Evolutionary conservation across 2,888 invertebrate species (phyloP).

Genomic region (Hyppa rectilinea): DNA sequence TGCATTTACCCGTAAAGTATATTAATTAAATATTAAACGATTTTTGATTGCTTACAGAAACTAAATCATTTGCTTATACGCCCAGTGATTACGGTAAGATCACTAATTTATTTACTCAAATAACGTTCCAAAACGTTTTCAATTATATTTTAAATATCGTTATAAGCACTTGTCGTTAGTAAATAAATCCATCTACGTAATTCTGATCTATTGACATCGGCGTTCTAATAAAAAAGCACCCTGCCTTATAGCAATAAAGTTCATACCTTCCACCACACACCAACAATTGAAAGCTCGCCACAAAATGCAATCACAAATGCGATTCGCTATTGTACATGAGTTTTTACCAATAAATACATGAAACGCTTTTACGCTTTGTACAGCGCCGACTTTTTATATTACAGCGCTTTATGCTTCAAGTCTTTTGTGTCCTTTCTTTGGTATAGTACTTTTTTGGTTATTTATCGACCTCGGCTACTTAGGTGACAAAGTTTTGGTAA

Average conservation of each 20-base stretch:
- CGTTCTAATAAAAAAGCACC: neutral
- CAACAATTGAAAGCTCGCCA: constrained; percentile 73
- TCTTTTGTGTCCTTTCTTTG: constrained; percentile 56
- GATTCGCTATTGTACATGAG: constrained; percentile 76
- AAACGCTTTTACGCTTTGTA: constrained; percentile 75
- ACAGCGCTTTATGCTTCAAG: constrained; percentile 58
- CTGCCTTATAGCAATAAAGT: constrained; percentile 4
- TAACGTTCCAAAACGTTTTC: neutral
- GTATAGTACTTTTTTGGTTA: constrained; percentile 53
- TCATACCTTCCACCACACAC: constrained; percentile 52
- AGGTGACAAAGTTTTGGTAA: constrained; percentile 47
- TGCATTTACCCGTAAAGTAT: neutral
- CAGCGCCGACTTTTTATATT: constrained; percentile 66
- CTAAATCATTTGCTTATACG: too few relatives aligned
- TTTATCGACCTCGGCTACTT: constrained; percentile 41
- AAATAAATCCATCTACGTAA: neutral
- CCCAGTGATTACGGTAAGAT: too few relatives aligned
- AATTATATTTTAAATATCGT: neutral
- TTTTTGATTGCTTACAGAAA: neutral
- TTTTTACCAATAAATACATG: constrained; percentile 73
- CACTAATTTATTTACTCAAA: neutral
- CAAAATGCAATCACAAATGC: constrained; percentile 79
- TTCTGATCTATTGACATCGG: neutral
- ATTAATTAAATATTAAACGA: too few relatives aligned
- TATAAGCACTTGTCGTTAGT: neutral